Evolutionary conservation across 2,888 invertebrate species (phyloP).

Genomic region (Pollenia angustigena): DNA sequence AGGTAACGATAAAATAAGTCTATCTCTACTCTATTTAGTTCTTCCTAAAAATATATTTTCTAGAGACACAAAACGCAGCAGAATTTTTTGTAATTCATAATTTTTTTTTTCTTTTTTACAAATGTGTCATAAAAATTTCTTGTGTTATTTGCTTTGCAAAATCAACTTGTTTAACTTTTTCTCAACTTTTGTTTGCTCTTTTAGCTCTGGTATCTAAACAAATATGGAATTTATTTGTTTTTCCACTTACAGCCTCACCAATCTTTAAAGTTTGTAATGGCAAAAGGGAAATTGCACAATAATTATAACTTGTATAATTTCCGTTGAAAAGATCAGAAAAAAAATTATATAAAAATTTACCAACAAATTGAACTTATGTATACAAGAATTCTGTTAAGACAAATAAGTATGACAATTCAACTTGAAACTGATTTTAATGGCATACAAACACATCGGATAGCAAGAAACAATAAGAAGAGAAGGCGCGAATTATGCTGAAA

Average conservation of each 20-base stretch:
- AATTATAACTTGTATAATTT: slow-evolving; percentile 69
- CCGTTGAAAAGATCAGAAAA: slow-evolving; percentile 54
- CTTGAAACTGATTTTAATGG: slow-evolving; percentile 1
- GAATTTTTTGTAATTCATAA: not conserved
- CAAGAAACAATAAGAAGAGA: not conserved
- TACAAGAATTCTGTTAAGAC: slow-evolving; percentile 27
- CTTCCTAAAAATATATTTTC: too few species aligned
- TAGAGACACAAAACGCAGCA: too few species aligned
- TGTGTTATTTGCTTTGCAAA: slow-evolving; percentile 22
- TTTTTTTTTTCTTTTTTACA: not conserved
- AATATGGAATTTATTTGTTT: slow-evolving; percentile 39
- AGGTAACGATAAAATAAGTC: too few species aligned
- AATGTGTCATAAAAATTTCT: slow-evolving; percentile 46
- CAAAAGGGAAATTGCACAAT: slow-evolving; percentile 73
- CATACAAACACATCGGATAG: not conserved
- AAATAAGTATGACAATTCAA: slow-evolving; percentile 50
- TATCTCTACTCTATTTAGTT: too few species aligned
- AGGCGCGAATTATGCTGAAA: too few species aligned
- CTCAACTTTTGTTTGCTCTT: slow-evolving; percentile 33
- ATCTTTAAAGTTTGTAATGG: slow-evolving; percentile 15
- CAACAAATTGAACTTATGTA: slow-evolving; percentile 42
- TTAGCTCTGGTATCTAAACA: slow-evolving; percentile 6
- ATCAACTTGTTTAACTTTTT: slow-evolving; percentile 45
- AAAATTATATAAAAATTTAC: slow-evolving; percentile 8
- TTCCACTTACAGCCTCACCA: slow-evolving; percentile 27